phyloP scores from a whole-genome alignment of 2,113 vertebrate genomes.

The Furnarius figulus region DNA sequence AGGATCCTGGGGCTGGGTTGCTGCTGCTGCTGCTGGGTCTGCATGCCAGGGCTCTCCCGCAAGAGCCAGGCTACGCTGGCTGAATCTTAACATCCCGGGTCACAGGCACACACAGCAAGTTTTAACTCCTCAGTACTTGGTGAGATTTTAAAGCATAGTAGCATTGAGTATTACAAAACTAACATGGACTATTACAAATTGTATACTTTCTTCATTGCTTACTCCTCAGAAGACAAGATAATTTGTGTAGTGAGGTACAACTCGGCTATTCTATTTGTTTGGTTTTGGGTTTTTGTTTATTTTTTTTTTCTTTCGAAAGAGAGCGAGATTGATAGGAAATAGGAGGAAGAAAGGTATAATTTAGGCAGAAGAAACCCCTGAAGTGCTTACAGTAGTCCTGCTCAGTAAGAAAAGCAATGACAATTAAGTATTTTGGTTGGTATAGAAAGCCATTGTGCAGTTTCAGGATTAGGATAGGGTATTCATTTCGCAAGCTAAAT shows the following conservation, averaged over 20 bases:
- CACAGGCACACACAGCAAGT: background rate
- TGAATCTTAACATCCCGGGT: constrained; percentile 25
- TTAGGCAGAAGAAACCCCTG: constrained; percentile 19
- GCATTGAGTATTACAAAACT: background rate
- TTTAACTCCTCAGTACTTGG: constrained; percentile 7
- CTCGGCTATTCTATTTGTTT: background rate
- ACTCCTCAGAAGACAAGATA: background rate
- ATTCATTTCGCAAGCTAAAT: constrained; percentile 33
- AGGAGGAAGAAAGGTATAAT: constrained; percentile 24
- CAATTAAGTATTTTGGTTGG: constrained; percentile 14
- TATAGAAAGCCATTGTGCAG: constrained; percentile 3
- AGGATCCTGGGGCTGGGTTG: constrained; percentile 15
- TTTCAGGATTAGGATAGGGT: constrained; percentile 11
- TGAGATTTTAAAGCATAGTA: background rate
- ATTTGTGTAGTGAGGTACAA: background rate
- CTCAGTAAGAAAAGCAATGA: constrained; percentile 2
- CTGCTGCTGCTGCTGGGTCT: background rate
- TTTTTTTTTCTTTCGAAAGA: background rate
- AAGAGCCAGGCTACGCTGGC: background rate
- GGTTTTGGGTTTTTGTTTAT: background rate
- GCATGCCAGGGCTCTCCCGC: background rate
- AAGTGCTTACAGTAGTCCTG: background rate
- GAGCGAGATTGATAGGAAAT: background rate
- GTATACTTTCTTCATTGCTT: background rate
- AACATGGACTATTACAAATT: background rate